Conservation (phyloP, 2,888 invertebrate species). For the Eulithis prunata region DNA sequence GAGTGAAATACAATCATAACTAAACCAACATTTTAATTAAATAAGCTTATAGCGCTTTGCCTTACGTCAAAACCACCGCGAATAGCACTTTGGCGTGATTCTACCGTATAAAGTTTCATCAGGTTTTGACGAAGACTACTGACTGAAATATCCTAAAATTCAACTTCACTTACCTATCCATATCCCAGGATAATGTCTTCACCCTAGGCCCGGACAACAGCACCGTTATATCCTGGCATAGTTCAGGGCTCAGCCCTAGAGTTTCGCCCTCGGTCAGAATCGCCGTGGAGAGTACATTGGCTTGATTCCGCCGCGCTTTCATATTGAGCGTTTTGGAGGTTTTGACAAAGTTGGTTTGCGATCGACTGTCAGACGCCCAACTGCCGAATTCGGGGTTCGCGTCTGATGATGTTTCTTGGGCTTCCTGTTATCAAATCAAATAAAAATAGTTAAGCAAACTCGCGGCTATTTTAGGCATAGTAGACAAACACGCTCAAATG, state of each 20-base stretch:
- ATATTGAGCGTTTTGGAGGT: constrained; percentile 74
- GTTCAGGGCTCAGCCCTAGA: constrained; percentile 86
- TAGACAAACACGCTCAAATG: no score
- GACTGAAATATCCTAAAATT: no score
- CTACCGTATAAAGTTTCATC: no score
- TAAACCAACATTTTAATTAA: neutral
- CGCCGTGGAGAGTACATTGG: constrained; percentile 84
- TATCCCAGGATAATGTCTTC: constrained; percentile 89
- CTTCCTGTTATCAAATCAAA: constrained; percentile 53
- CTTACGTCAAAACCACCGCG: no score
- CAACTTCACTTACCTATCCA: constrained; percentile 66
- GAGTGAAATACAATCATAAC: neutral
- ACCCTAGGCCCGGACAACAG: constrained; percentile 88
- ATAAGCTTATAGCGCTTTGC: neutral
- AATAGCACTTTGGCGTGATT: no score
- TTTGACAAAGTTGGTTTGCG: constrained; percentile 79
- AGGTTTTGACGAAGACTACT: no score
- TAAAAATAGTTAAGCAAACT: no score
- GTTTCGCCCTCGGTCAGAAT: constrained; percentile 85
- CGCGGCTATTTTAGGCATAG: no score
- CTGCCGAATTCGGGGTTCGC: constrained; percentile 68
- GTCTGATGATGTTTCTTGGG: constrained; percentile 48
- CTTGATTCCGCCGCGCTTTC: constrained; percentile 69
- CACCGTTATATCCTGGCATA: constrained; percentile 89
- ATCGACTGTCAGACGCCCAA: constrained; percentile 78